phyloP scores from a whole-genome alignment of 1,140 invertebrate genomes.

The Lasioglossum albipes region DNA sequence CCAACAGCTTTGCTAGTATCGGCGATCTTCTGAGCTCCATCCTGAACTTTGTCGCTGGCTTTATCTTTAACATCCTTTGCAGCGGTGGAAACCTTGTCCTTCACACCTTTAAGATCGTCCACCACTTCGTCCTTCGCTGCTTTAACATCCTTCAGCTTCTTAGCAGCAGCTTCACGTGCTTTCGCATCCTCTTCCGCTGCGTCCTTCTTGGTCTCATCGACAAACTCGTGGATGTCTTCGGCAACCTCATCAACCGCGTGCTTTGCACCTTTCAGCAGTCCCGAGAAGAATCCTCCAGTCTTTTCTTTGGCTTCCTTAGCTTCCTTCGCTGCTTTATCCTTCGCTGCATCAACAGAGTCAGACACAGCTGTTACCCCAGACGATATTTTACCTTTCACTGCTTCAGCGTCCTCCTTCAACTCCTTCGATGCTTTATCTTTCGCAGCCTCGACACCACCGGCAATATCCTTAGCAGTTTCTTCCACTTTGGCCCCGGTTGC shows the following conservation, averaged over 20 bases:
- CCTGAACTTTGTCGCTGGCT: slow-evolving; percentile 27
- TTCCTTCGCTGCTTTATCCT: slow-evolving; percentile 42
- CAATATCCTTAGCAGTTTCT: slow-evolving; percentile 42
- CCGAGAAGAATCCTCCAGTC: slow-evolving; percentile 46
- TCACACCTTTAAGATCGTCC: background rate
- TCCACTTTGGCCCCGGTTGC: slow-evolving; percentile 21
- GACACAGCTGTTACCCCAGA: slow-evolving; percentile 13
- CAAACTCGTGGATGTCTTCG: slow-evolving; percentile 61
- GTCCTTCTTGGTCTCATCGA: slow-evolving; percentile 53
- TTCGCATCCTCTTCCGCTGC: slow-evolving; percentile 34
- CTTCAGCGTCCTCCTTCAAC: slow-evolving; percentile 46
- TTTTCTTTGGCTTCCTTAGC: slow-evolving; percentile 25
- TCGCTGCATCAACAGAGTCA: slow-evolving; percentile 21
- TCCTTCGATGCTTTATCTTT: slow-evolving; percentile 47
- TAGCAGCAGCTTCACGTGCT: background rate
- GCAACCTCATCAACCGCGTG: slow-evolving; percentile 67
- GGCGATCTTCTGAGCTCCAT: slow-evolving; percentile 31
- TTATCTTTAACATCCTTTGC: slow-evolving; percentile 50
- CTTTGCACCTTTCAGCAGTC: slow-evolving; percentile 58
- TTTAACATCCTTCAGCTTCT: slow-evolving; percentile 1
- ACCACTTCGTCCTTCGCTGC: slow-evolving; percentile 12
- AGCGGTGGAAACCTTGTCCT: slow-evolving; percentile 49
- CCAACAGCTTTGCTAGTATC: slow-evolving; percentile 24
- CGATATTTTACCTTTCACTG: slow-evolving; percentile 41
- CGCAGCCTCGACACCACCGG: slow-evolving; percentile 27